phyloP scores from a whole-genome alignment of 2,888 invertebrate species.

The Elmis aenea region DNA sequence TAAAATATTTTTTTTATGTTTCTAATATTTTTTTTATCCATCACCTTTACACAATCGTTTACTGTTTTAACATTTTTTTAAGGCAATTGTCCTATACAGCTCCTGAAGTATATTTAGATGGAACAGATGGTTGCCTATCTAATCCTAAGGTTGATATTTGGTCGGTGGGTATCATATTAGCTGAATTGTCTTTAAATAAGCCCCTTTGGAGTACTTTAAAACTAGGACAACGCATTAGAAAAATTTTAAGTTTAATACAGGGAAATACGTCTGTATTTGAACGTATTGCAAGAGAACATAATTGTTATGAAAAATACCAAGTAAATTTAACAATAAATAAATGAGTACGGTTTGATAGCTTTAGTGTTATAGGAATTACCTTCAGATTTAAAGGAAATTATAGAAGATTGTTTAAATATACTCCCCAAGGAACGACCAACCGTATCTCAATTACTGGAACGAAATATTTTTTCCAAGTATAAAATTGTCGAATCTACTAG shows the following conservation, averaged over 20 bases:
- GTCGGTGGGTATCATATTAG: slow-evolving; percentile 86
- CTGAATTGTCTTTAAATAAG: slow-evolving; percentile 70
- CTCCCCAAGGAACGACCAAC: slow-evolving; percentile 59
- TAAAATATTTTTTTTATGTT: slow-evolving; percentile 1
- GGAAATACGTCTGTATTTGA: slow-evolving; percentile 57
- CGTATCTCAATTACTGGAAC: slow-evolving; percentile 55
- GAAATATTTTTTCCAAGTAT: slow-evolving; percentile 51
- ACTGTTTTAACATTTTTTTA: slow-evolving; percentile 24
- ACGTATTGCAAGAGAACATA: slow-evolving; percentile 74
- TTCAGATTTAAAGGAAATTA: slow-evolving; percentile 54
- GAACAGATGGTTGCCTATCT: slow-evolving; percentile 45
- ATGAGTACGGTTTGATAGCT: slow-evolving; percentile 1
- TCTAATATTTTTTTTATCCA: background rate
- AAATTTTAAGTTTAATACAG: slow-evolving; percentile 69
- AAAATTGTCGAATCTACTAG: slow-evolving; percentile 30
- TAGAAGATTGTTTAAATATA: slow-evolving; percentile 69
- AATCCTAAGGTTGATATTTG: slow-evolving; percentile 86
- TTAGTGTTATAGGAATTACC: slow-evolving; percentile 51
- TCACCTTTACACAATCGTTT: slow-evolving; percentile 2
- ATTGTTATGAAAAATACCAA: slow-evolving; percentile 60
- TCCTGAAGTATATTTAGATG: slow-evolving; percentile 72
- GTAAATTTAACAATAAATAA: slow-evolving; percentile 49
- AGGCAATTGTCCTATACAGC: slow-evolving; percentile 75
- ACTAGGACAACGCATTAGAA: slow-evolving; percentile 67
- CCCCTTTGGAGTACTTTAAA: slow-evolving; percentile 71